A percentile compares a stretch with the other conserved stretches of the same genome.
These are phyloP conservation scores for Centropus bengalensis DNA, from an alignment of 2,113 vertebrate genomes.

Conservation along the genomic window DNA sequence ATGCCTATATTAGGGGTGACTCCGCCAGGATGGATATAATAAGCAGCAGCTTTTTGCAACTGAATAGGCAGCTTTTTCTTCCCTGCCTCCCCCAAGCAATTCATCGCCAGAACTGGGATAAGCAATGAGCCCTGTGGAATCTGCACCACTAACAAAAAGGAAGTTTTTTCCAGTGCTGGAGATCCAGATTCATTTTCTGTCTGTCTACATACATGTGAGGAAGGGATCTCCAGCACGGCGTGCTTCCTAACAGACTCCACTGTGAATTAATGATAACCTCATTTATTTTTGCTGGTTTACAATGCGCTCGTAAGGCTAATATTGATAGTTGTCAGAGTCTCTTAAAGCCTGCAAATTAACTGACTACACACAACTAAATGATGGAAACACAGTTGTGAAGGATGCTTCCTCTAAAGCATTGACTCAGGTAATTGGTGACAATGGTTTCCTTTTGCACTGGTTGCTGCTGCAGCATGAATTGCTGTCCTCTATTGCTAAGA, in stretches of 20 bases:
- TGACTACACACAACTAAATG: constrained; percentile 4
- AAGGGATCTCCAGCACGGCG: background rate
- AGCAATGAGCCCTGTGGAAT: background rate
- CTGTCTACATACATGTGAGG: accelerated
- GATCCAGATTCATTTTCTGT: background rate
- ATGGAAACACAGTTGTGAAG: background rate
- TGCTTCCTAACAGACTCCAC: background rate
- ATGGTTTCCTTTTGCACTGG: constrained; percentile 24
- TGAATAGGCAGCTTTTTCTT: background rate
- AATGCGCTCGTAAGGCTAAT: background rate
- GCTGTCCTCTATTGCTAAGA: constrained; percentile 25
- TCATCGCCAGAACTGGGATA: background rate
- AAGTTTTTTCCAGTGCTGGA: background rate
- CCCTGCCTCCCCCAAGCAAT: background rate
- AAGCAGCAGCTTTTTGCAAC: constrained; percentile 21
- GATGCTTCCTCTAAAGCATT: background rate
- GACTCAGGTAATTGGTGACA: background rate
- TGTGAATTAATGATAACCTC: background rate
- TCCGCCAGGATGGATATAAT: constrained; percentile 14
- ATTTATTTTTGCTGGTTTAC: background rate
- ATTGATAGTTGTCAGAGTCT: background rate
- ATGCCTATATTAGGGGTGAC: constrained; percentile 27
- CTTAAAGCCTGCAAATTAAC: constrained; percentile 42
- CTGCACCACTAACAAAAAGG: background rate
- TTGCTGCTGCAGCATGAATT: background rate